These are phyloP conservation scores for Drosophila yooni DNA, from an alignment of 2,888 invertebrate species.

Conservation along the genomic window DNA sequence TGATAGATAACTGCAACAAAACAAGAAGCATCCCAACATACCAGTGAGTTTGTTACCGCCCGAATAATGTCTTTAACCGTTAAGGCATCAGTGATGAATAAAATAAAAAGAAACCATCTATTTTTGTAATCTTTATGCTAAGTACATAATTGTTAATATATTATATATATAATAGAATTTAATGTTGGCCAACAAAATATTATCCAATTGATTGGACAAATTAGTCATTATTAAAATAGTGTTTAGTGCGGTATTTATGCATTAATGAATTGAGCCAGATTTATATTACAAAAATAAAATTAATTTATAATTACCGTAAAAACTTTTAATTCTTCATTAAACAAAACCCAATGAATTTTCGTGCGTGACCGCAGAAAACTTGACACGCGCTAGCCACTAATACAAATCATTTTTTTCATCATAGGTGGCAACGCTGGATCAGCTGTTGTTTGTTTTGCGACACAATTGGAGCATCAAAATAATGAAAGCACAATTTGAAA, in stretches of 20 bases:
- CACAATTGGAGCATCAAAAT: background rate
- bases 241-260: background rate
- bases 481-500: conserved; percentile 1
- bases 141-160: too few relatives aligned
- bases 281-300: background rate
- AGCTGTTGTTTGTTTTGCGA: background rate
- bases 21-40: too few relatives aligned
- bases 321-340: background rate
- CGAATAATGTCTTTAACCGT: too few relatives aligned
- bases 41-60: too few relatives aligned
- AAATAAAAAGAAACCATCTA: too few relatives aligned
- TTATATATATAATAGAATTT: too few relatives aligned
- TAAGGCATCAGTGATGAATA: too few relatives aligned
- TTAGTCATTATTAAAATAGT: background rate
- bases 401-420: background rate
- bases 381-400: background rate
- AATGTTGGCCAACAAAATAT: too few relatives aligned
- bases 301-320: background rate
- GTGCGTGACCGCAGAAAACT: background rate
- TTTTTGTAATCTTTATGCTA: too few relatives aligned
- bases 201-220: too few relatives aligned
- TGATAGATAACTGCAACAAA: too few relatives aligned
- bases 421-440: conserved; percentile 28
- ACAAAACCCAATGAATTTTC: background rate
- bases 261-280: background rate